Base-by-base conservation (phyloP, 2,888 invertebrate genomes). In the Allygus modestus region DNA sequence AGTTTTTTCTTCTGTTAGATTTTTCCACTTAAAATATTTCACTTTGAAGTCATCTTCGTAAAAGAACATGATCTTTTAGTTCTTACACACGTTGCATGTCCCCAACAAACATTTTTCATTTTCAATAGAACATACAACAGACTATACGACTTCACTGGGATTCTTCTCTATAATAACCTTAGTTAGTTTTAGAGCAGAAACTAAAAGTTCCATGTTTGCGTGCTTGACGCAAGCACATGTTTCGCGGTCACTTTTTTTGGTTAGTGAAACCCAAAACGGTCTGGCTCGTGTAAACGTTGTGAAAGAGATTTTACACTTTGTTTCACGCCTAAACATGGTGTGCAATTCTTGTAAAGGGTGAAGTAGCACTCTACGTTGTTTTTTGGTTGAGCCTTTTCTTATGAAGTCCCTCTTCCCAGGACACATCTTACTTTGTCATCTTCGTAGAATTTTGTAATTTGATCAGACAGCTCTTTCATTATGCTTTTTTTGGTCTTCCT, bases 201-300 rank as follows among this genome's bases (percentile, higher is more conserved):
- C 75, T 17, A 75, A n/a, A 37, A 75, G 28, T 26, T 23, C 23
- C 20, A 43, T n/a, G 43, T 75, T 75, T 23, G 75, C 1, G 4
- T 75, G 75, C 23, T 31, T 75, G 43, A 75, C 28, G 23, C 41
- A 75, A 20, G 43, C 75, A 43, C 75, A 75, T 17, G 75, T 75
- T 15, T 75, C 75, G 37, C 43, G 41, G 26, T 75, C 43, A 9
- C 28, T 28, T 75, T 75, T 75, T 75, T 75, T 75, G 17, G 75
- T 41, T 0, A 75, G 28, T 37, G 75, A 9, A 23, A 75, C 75
- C 41, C 75, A 75, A 20, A 75, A 51, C 4, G 51, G 51, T 17
- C 51, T 11, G 2, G 51, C 12, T 17, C 51, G 9, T 5, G 12
- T 17, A 51, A 51, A 75, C 1, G 51, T 51, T 17, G 51, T 17